phyloP scores from a whole-genome alignment of 2,797 vertebrate genomes.

The Linurgus olivaceus region DNA sequence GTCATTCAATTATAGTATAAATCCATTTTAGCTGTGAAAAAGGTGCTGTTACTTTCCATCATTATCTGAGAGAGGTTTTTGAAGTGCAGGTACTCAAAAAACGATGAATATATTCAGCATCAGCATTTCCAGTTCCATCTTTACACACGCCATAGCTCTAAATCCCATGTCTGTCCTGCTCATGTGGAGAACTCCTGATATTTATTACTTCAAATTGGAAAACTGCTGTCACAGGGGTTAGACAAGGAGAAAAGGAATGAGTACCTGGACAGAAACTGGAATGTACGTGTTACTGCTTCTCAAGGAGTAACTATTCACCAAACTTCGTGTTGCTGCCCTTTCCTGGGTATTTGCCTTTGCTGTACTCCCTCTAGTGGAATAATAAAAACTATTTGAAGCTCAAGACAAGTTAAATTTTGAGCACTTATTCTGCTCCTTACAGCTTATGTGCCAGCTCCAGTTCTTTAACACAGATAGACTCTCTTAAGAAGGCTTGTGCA shows the following conservation, averaged over 20 bases:
- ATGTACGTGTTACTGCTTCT: not conserved
- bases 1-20: not conserved
- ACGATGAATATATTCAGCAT: not conserved
- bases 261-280: not conserved
- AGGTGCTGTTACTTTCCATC: not conserved
- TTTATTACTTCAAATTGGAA: not conserved
- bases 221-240: not conserved
- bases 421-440: not conserved
- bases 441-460: not conserved
- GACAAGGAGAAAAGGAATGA: not conserved
- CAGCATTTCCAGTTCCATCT: not conserved
- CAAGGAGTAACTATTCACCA: not conserved
- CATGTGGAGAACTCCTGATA: not conserved
- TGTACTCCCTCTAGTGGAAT: not conserved
- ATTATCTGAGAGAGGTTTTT: not conserved
- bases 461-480: not conserved
- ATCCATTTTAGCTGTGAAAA: not conserved
- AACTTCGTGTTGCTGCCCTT: rapidly evolving
- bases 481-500: not conserved
- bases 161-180: not conserved
- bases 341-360: not conserved
- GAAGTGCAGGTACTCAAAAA: not conserved
- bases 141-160: not conserved
- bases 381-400: not conserved
- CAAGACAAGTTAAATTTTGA: not conserved